phyloP scores from a whole-genome alignment of 2,797 vertebrate genomes.

The Gallinago stenura region DNA sequence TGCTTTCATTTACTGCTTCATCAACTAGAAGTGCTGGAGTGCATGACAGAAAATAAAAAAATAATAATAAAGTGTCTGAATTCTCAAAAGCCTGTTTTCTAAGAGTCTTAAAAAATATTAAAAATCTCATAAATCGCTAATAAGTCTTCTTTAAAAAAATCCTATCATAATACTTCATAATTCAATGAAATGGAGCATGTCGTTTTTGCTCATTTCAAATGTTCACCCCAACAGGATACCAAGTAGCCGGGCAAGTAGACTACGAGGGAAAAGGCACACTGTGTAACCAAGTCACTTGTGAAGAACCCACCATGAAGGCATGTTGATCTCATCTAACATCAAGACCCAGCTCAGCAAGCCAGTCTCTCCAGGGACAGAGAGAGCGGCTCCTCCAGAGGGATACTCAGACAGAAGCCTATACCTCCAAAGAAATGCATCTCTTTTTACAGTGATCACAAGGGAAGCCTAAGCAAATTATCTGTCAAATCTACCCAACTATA shows the following conservation, averaged over 20 bases:
- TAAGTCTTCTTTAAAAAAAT: slow-evolving; percentile 20
- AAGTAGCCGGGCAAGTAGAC: background rate
- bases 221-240: background rate
- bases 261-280: slow-evolving; percentile 30
- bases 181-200: background rate
- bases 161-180: background rate
- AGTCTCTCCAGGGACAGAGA: background rate
- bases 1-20: slow-evolving; percentile 28
- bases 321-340: background rate
- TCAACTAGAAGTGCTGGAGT: slow-evolving; percentile 50
- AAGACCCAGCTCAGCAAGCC: background rate
- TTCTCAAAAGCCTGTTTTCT: background rate
- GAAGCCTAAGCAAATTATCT: background rate
- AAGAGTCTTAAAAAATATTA: background rate
- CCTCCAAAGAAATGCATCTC: background rate
- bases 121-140: background rate
- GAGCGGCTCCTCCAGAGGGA: background rate
- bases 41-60: background rate
- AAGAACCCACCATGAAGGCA: background rate
- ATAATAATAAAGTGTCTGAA: slow-evolving; percentile 41
- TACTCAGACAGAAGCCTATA: background rate
- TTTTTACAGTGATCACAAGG: background rate
- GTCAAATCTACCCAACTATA: background rate
- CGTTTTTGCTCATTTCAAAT: background rate
- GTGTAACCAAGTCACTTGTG: slow-evolving; percentile 50